Conservation (phyloP, 2,797 vertebrate species). For the Holocentrus rufus region DNA sequence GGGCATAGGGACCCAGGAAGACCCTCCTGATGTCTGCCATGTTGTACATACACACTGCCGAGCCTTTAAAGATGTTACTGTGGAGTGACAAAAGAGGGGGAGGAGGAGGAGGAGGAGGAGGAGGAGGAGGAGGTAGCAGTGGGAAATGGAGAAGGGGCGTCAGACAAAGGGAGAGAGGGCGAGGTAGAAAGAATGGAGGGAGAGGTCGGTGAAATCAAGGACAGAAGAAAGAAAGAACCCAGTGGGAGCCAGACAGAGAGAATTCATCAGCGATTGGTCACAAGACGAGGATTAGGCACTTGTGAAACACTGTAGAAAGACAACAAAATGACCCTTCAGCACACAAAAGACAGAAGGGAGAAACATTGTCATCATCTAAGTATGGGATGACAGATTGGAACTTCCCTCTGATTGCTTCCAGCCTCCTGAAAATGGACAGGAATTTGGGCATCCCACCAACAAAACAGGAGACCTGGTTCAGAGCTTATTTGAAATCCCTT, state of each 20-base stretch:
- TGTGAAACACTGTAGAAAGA: slow-evolving; percentile 70
- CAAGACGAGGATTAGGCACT: slow-evolving; percentile 66
- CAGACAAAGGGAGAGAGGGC: neutral
- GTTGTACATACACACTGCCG: slow-evolving; percentile 97
- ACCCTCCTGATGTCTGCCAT: slow-evolving; percentile 97
- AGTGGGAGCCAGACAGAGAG: slow-evolving; percentile 43
- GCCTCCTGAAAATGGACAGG: slow-evolving; percentile 76
- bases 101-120: slow-evolving; percentile 6
- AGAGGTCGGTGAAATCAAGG: slow-evolving; percentile 14
- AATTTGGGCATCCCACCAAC: slow-evolving; percentile 76
- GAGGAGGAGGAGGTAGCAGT: slow-evolving; percentile 7
- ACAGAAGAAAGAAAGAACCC: slow-evolving; percentile 32
- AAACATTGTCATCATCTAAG: slow-evolving; percentile 74
- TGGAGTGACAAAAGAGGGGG: neutral
- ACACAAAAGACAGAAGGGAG: slow-evolving; percentile 61
- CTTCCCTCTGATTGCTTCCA: slow-evolving; percentile 75
- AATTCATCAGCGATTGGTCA: slow-evolving; percentile 54
- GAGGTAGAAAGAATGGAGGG: slow-evolving; percentile 4
- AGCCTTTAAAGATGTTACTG: slow-evolving; percentile 98
- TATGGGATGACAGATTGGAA: slow-evolving; percentile 74
- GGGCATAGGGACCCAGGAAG: slow-evolving; percentile 96
- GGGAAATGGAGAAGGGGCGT: neutral
- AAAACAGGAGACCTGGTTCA: slow-evolving; percentile 65
- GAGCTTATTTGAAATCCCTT: slow-evolving; percentile 64
- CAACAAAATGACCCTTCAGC: slow-evolving; percentile 73